Evolutionary conservation across 1,140 invertebrate species (phyloP), one percentile per base, ranked within the genome.

Genomic region (Diuraphis noxia): DNA sequence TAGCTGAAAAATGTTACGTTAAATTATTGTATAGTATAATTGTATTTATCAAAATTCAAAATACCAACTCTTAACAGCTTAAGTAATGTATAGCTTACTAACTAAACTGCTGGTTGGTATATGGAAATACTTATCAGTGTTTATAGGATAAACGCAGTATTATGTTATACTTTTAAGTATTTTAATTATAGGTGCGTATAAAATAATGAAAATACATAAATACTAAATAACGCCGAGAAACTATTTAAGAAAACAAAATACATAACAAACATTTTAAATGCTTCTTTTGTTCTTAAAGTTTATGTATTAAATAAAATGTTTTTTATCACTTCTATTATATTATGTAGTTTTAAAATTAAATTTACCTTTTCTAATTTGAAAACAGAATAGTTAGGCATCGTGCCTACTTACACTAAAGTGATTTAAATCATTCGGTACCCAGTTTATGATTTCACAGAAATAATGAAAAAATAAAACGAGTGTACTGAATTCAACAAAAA

Each of bases 131-230:
- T 72, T 72, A n/a, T 72, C n/a, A 17, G 6, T 17, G 56, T n/a
- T n/a, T 72, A n/a, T n/a, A n/a, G 13, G 10, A n/a, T n/a, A 72
- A 72, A 34, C 13, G 17, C 56, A 72, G 34, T 49, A 21, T 72
- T 72, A n/a, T 72, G 17, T n/a, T 72, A n/a, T 17, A 72, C 13
- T 72, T 72, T 72, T n/a, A 72, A 72, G 30, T n/a, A 34, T 72
- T 72, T 72, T n/a, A 72, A 72, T 72, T 72, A 72, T 72, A 72
- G 56, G 13, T 19, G 34, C 56, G 13, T 72, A 72, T n/a, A 72
- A 72, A 72, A 72, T 72, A 72, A 72, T 72, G 30, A 72, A 72
- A 72, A 72, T 72, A 72, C 56, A 72, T 72, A 72, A 72, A 72
- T n/a, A 72, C n/a, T 72, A 72, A 72, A 72, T n/a, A 72, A n/a